phyloP scores from a whole-genome alignment of 2,888 invertebrate species.

The Calliopum simillimum region DNA sequence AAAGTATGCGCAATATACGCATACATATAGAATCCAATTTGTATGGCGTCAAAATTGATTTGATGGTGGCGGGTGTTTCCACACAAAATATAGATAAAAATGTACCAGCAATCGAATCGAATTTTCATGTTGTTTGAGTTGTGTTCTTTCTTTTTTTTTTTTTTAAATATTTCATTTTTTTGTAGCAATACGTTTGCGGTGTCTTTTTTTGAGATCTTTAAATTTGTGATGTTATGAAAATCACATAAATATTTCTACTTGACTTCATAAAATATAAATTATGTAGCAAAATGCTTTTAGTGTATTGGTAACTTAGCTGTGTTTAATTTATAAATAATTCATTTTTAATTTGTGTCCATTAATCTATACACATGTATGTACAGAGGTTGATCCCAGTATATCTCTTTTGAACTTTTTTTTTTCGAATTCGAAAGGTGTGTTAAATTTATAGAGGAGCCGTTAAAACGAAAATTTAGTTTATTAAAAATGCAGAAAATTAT shows the following conservation, averaged over 20 bases:
- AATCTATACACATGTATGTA: background rate
- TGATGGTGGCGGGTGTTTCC: background rate
- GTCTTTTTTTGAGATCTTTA: background rate
- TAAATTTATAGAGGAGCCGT: background rate
- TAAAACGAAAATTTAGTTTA: constrained; percentile 14
- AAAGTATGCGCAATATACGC: background rate
- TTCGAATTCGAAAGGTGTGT: constrained; percentile 25
- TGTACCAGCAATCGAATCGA: constrained; percentile 18
- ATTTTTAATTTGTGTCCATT: constrained; percentile 11
- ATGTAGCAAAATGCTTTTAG: constrained; percentile 7
- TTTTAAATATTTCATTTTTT: background rate
- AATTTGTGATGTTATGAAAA: background rate
- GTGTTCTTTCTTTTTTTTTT: too few species aligned
- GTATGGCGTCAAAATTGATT: constrained; percentile 10
- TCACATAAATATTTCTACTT: constrained; percentile 32
- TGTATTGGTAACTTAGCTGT: constrained; percentile 11
- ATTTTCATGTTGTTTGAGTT: constrained; percentile 6
- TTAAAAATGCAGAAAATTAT: background rate
- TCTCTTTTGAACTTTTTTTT: background rate
- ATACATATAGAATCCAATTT: background rate
- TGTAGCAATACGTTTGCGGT: background rate
- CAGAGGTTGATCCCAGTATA: background rate
- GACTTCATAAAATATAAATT: constrained; percentile 28
- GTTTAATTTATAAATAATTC: constrained; percentile 17
- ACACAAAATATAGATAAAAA: constrained; percentile 5